Percentiles rank a stretch among this genome's conserved stretches.
phyloP scores from a whole-genome alignment of 2,797 vertebrate species.

The Dryobates pubescens region DNA sequence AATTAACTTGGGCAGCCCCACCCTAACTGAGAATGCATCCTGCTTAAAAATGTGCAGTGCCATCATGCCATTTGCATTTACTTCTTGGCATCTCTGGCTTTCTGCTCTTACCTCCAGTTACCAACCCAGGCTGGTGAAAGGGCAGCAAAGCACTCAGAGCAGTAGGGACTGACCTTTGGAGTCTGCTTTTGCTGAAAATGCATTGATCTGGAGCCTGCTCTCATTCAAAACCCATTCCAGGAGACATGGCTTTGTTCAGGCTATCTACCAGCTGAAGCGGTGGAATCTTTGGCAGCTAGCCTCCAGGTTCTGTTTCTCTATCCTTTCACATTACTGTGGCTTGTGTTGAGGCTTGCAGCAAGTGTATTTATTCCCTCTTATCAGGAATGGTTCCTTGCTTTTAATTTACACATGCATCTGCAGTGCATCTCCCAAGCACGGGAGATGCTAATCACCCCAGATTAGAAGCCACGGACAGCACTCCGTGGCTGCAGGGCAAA shows the following conservation, averaged over 20 bases:
- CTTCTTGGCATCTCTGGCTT: neutral
- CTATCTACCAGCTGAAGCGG: neutral
- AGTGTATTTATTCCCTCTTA: neutral
- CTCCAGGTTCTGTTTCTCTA: neutral
- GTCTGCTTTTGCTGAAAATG: constrained; percentile 23
- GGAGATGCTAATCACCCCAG: neutral
- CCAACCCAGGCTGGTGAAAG: neutral
- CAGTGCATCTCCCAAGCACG: neutral
- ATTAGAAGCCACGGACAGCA: neutral
- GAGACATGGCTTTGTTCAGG: neutral
- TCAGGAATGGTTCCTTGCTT: neutral
- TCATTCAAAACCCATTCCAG: constrained; percentile 9
- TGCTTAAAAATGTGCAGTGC: neutral
- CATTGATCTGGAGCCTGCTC: neutral
- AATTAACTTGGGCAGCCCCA: neutral
- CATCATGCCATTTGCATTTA: neutral
- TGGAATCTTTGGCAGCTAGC: neutral
- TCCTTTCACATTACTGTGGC: neutral
- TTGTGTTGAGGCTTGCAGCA: neutral
- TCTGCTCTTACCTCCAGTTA: neutral
- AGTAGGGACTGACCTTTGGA: neutral
- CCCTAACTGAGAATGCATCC: neutral
- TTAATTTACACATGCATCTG: neutral
- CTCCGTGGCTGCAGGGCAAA: neutral
- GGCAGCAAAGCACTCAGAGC: neutral